Conservation (phyloP, 2,888 invertebrate species). For the Tachystola acroxantha region DNA sequence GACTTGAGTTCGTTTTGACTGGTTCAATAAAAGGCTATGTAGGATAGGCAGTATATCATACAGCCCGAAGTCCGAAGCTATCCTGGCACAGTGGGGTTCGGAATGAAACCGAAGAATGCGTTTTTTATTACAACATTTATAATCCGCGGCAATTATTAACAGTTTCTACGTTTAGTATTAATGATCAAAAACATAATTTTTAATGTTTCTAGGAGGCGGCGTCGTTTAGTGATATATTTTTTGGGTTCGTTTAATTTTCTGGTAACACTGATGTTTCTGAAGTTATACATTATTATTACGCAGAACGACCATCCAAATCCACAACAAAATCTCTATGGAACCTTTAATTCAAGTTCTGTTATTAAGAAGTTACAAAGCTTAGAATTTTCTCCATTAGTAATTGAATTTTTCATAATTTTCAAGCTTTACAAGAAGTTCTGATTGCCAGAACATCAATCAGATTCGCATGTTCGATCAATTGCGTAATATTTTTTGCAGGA, state of each 20-base stretch:
- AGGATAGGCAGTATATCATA: slow-evolving; percentile 3
- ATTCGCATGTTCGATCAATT: no score
- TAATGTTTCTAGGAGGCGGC: slow-evolving; percentile 40
- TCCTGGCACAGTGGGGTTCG: slow-evolving; percentile 62
- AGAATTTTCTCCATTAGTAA: no score
- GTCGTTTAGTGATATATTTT: slow-evolving; percentile 13
- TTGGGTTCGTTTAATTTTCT: neutral
- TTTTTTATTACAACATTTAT: slow-evolving; percentile 59
- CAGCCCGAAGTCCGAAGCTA: neutral
- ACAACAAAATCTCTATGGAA: no score
- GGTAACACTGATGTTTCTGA: neutral
- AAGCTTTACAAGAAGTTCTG: no score
- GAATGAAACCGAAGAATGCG: slow-evolving; percentile 47
- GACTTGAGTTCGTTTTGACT: slow-evolving; percentile 10
- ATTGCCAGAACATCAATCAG: no score
- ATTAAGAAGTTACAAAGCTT: no score
- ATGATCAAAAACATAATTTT: slow-evolving; percentile 56
- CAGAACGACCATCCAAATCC: no score
- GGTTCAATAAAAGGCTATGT: neutral
- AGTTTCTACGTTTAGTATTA: slow-evolving; percentile 60
- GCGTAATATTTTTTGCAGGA: no score
- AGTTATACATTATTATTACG: no score
- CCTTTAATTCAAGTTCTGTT: no score
- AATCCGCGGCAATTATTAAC: slow-evolving; percentile 57
- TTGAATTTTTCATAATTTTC: no score